Base-by-base conservation (phyloP, 2,113 vertebrate genomes). In the Clinocottus analis region DNA sequence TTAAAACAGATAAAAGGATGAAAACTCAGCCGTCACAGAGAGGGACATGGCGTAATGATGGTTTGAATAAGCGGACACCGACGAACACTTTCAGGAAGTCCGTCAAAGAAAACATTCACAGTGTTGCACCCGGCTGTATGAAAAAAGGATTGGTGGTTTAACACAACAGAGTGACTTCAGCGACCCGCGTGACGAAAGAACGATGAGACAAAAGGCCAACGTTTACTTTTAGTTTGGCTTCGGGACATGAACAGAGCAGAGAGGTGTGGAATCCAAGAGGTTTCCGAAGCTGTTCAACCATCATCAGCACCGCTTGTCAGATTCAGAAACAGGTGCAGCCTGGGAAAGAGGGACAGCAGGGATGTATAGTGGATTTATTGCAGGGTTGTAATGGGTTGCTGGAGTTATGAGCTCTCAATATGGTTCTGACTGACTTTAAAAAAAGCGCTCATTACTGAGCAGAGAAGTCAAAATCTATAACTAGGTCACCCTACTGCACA, bases 341-440 rank as follows among this genome's bases (percentile, higher is more conserved):
- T 55, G 29, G 58, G 58, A 62, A 27, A 29, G 35, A 21, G 25
- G 37, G 21, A 45, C 39, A 25, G 21, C 37, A n/a, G 27, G 12
- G 27, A 62, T 23, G 27, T 27, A 29, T 19, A 17, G 13, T 41
- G 31, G 33, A 63, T 31, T 71, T 41, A 62, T 21, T 41, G 33
- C n/a, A 41, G 14, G 45, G 27, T 21, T 61, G 63, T 23, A 56
- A 37, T 13, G 39, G 16, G 9, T n/a, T 35, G 16, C 17, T 63
- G 29, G 27, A 73, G 75, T 60, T 43, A 53, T 29, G n/a, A 19
- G 53, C 35, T 55, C 21, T 25, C n/a, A 64, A 7, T 31, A 19
- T 27, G 17, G n/a, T 27, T 59, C 21, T 53, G 45, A 37, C 61
- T 66, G 62, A 63, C 23, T 59, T 72, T 29, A 33, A 31, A 63